Evolutionary conservation across 1,140 invertebrate species (phyloP).

Genomic region (Solenopsis invicta): DNA sequence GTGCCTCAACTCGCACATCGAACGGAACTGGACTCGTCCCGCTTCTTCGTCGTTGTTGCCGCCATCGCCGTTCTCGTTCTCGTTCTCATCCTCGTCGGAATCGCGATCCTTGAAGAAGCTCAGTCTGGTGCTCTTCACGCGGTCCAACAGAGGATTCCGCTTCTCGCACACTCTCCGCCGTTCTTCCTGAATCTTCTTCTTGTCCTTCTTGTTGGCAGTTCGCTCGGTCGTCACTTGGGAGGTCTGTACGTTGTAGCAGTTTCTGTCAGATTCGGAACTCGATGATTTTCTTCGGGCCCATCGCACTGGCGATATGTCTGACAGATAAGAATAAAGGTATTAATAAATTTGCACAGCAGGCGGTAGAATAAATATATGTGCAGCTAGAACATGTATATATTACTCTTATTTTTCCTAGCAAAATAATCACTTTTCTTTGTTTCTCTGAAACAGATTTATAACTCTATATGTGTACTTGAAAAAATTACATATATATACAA

Average conservation of each 20-base stretch:
- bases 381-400: not conserved
- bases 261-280: constrained; percentile 90
- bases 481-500: too few relatives aligned
- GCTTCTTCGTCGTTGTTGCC: constrained; percentile 71
- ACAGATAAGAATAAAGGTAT: not conserved
- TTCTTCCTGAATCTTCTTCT: constrained; percentile 84
- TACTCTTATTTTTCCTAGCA: not conserved
- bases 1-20: constrained; percentile 78
- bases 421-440: not conserved
- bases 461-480: not conserved
- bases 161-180: constrained; percentile 89
- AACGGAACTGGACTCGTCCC: constrained; percentile 76
- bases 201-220: constrained; percentile 83
- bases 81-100: constrained; percentile 86
- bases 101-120: constrained; percentile 89
- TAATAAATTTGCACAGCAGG: not conserved
- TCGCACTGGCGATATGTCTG: constrained; percentile 90
- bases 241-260: constrained; percentile 89
- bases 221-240: constrained; percentile 85
- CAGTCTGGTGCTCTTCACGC: constrained; percentile 91
- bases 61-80: constrained; percentile 83
- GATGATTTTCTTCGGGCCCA: constrained; percentile 90
- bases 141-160: constrained; percentile 90
- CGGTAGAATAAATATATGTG: not conserved
- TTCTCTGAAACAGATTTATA: not conserved